Base-by-base conservation (phyloP, 1,140 invertebrate genomes). In the Trichonephila clavipes region DNA sequence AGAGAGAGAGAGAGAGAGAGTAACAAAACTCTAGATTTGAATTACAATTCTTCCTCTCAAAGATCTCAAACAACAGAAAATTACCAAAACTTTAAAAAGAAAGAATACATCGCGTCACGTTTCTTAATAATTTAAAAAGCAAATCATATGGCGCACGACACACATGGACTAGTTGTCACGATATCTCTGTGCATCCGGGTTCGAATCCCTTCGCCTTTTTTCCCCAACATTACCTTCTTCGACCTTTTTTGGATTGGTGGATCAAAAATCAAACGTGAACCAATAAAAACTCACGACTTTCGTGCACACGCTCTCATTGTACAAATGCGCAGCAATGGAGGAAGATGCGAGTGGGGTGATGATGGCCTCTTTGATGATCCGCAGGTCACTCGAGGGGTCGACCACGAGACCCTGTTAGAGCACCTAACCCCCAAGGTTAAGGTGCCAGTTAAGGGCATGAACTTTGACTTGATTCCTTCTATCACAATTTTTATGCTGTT, bases 131-230 rank as follows among this genome's bases (percentile, higher is more conserved):
- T 90, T 81, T 81, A 90, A 90, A 90, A 90, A 81, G 40, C 51
- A 90, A 90, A 90, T 90, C 88, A 77, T 44, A 90, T 69, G 64
- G n/a, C 64, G 88, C 88, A 90, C 88, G 88, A 90, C 88, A 90
- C n/a, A 19, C 66, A 59, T 51, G 58, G 58, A 59, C n/a, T 72
- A 81, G 40, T 44, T 90, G 88, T 90, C 88, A 90, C 88, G 88
- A 90, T 81, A 90, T 90, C n/a, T 34, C 14, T 81, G 7, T 58
- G 88, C 88, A 90, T 90, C 88, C 88, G 88, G 88, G 88, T 90
- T 90, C 88, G 88, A 90, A 90, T 90, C 69, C 66, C 51, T 72
- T 16, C 4, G 34, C 51, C 51, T 61, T n/a, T 69, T 59, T 81
- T 81, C 19, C 7, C 1, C 51, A 21, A 21, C 28, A 40, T 19